Conservation (phyloP, 2,888 invertebrate species). For the Idaea aversata region DNA sequence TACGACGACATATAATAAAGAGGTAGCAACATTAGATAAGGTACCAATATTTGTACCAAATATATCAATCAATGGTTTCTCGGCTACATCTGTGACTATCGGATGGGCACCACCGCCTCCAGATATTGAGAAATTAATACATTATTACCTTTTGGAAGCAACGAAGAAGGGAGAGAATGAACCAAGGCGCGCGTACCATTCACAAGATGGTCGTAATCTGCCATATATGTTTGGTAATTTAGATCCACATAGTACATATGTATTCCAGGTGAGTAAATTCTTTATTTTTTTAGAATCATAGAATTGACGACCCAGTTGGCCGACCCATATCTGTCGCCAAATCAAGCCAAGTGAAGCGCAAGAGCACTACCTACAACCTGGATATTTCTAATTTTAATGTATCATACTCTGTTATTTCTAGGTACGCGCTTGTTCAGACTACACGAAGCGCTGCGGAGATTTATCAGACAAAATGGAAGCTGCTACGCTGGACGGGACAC, state of each 20-base stretch:
- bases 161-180: conserved; percentile 76
- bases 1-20: conserved; percentile 59
- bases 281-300: background rate
- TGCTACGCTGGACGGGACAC: conserved; percentile 90
- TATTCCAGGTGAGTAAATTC: conserved; percentile 83
- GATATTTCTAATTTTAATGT: too few species aligned
- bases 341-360: too few species aligned
- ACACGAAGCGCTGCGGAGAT: conserved; percentile 86
- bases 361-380: too few species aligned
- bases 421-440: conserved; percentile 90
- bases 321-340: too few species aligned
- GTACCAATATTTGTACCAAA: conserved; percentile 90
- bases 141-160: conserved; percentile 86
- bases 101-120: conserved; percentile 87
- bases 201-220: conserved; percentile 82
- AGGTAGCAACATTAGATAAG: conserved; percentile 81
- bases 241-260: conserved; percentile 89
- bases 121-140: conserved; percentile 84
- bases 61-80: conserved; percentile 86
- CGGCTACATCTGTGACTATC: conserved; percentile 88
- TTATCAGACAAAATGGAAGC: conserved; percentile 90
- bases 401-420: conserved; percentile 25
- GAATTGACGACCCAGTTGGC: background rate
- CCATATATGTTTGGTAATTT: conserved; percentile 90
- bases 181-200: conserved; percentile 82